These are phyloP conservation scores for Drosophila borealis DNA, from an alignment of 2,888 invertebrate species.

Conservation along the genomic window DNA sequence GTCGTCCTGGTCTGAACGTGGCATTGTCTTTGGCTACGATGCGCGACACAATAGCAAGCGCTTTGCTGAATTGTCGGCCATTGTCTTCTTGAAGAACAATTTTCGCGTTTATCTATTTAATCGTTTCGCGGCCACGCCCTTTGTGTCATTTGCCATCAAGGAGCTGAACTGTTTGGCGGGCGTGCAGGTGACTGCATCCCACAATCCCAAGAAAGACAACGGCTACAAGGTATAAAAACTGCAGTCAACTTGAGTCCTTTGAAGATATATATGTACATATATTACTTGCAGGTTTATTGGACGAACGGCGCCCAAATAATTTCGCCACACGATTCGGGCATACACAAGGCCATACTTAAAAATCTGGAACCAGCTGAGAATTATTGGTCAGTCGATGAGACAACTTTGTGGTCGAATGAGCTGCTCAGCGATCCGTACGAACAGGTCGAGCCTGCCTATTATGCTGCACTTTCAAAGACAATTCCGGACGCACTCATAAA, in stretches of 20 bases:
- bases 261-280: neutral
- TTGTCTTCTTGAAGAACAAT: slow-evolving; percentile 91
- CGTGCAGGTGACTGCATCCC: slow-evolving; percentile 97
- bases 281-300: slow-evolving; percentile 91
- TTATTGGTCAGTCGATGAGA: slow-evolving; percentile 90
- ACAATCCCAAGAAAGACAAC: slow-evolving; percentile 97
- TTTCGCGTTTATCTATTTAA: slow-evolving; percentile 93
- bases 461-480: slow-evolving; percentile 86
- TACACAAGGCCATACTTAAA: slow-evolving; percentile 91
- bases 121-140: slow-evolving; percentile 94
- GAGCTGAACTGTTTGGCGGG: slow-evolving; percentile 92
- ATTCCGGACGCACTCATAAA: slow-evolving; percentile 86
- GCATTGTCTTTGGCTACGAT: slow-evolving; percentile 96
- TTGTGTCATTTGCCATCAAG: slow-evolving; percentile 94
- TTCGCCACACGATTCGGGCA: slow-evolving; percentile 94
- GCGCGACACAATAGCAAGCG: slow-evolving; percentile 96
- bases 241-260: neutral
- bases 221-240: slow-evolving; percentile 90
- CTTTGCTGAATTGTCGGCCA: slow-evolving; percentile 92
- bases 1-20: slow-evolving; percentile 86
- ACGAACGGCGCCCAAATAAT: slow-evolving; percentile 97
- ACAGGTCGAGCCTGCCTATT: slow-evolving; percentile 89
- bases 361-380: slow-evolving; percentile 91
- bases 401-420: slow-evolving; percentile 86
- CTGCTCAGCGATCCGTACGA: slow-evolving; percentile 89